phyloP scores from a whole-genome alignment of 2,797 vertebrate genomes.

The Myiothlypis chrysogaster region DNA sequence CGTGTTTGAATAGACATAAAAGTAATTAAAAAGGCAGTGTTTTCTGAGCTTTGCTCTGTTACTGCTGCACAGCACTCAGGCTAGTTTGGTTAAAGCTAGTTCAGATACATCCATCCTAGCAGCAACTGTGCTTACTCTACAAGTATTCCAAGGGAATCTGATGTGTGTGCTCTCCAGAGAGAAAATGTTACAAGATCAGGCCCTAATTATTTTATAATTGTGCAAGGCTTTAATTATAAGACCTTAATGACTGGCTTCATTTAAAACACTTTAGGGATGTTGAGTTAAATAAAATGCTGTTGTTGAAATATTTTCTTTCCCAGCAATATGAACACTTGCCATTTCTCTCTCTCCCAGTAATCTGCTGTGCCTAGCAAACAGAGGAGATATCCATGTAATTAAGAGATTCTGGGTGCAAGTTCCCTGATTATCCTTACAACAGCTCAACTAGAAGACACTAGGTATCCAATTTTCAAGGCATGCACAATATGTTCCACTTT shows the following conservation, averaged over 20 bases:
- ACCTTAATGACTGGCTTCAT: background rate
- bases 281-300: constrained; percentile 23
- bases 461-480: background rate
- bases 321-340: background rate
- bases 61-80: background rate
- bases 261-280: background rate
- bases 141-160: background rate
- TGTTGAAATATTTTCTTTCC: constrained; percentile 5
- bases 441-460: background rate
- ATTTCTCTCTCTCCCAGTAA: background rate
- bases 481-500: background rate
- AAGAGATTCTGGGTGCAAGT: background rate
- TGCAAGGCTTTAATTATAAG: constrained; percentile 19
- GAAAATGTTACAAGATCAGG: background rate
- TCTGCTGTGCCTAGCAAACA: background rate
- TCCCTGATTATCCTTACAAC: background rate
- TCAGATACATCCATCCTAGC: background rate
- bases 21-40: background rate
- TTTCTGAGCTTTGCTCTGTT: background rate
- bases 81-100: background rate
- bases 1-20: background rate
- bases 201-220: constrained; percentile 40
- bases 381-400: background rate
- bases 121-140: background rate
- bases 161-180: background rate